A percentile compares a stretch with the other conserved stretches of the same genome.
These are phyloP conservation scores for Chrysomela aeneicollis DNA, from an alignment of 2,888 invertebrate genomes.

Conservation along the genomic window DNA sequence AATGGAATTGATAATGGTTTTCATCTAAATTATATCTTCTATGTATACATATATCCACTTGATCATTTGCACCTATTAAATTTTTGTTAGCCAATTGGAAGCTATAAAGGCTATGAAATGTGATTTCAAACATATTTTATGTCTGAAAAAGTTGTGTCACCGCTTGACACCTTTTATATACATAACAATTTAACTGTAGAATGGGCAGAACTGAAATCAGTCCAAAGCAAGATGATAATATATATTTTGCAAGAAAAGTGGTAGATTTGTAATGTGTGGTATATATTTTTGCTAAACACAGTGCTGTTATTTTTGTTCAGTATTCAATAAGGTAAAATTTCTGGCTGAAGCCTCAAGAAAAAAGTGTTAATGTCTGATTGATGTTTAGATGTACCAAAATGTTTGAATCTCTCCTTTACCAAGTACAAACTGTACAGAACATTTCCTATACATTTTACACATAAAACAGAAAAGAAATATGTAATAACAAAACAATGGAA, in stretches of 20 bases:
- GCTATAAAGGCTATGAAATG: background rate
- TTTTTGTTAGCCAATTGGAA: background rate
- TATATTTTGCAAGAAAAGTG: constrained; percentile 50
- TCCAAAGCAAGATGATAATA: constrained; percentile 32
- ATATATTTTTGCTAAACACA: constrained; percentile 51
- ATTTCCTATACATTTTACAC: constrained; percentile 9
- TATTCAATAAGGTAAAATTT: constrained; percentile 40
- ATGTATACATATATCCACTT: background rate
- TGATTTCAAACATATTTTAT: background rate
- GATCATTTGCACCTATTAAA: background rate
- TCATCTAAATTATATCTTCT: constrained; percentile 13
- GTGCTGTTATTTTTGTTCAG: constrained; percentile 40
- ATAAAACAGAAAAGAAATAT: background rate
- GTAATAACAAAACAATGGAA: too few species aligned
- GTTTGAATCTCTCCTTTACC: constrained; percentile 13
- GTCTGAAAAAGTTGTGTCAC: background rate
- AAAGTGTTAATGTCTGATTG: background rate
- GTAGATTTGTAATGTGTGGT: constrained; percentile 43
- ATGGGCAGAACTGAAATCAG: constrained; percentile 22
- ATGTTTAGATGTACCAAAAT: constrained; percentile 11
- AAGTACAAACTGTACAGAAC: constrained; percentile 23
- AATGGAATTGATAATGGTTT: background rate
- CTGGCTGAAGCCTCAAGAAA: constrained; percentile 12
- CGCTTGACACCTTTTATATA: background rate
- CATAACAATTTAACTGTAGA: constrained; percentile 8